Percentiles rank a stretch among this genome's conserved stretches.
Conservation (phyloP, 2,797 vertebrate species). For the Microcaecilia unicolor region DNA sequence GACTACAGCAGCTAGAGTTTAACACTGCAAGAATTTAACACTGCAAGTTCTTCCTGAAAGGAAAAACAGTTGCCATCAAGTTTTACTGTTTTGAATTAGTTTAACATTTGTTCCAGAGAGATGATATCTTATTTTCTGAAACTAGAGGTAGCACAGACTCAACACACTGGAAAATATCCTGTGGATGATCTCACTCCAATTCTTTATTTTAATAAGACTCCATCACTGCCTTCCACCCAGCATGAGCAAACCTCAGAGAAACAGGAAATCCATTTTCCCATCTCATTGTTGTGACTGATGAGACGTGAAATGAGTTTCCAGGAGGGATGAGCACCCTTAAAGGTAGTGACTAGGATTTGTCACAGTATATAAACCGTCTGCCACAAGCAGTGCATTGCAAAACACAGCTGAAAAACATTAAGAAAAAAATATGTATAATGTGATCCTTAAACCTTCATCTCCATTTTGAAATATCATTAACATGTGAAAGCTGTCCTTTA, state of each 20-base stretch:
- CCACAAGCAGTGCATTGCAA: neutral
- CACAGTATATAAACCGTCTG: conserved; percentile 7
- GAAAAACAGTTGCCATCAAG: neutral
- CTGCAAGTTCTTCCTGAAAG: neutral
- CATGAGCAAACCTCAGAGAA: conserved; percentile 13
- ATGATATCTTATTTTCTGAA: neutral
- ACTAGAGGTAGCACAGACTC: neutral
- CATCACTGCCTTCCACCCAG: neutral
- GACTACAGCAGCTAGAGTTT: neutral
- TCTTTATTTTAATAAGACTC: neutral
- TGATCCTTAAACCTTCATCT: neutral
- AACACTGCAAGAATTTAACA: neutral
- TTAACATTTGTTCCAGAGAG: neutral
- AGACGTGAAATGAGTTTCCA: conserved; percentile 40
- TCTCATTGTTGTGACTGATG: conserved; percentile 25
- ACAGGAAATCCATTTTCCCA: conserved; percentile 9
- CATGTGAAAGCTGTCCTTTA: no score
- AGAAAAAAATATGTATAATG: neutral
- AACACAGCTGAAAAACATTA: neutral
- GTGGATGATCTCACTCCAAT: neutral
- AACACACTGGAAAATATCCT: neutral
- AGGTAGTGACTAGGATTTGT: conserved; percentile 23
- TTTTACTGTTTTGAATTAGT: neutral
- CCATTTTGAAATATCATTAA: no score
- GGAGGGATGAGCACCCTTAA: conserved; percentile 20